Conservation (phyloP, 2,888 invertebrate species). For the Bombylius discolor region DNA sequence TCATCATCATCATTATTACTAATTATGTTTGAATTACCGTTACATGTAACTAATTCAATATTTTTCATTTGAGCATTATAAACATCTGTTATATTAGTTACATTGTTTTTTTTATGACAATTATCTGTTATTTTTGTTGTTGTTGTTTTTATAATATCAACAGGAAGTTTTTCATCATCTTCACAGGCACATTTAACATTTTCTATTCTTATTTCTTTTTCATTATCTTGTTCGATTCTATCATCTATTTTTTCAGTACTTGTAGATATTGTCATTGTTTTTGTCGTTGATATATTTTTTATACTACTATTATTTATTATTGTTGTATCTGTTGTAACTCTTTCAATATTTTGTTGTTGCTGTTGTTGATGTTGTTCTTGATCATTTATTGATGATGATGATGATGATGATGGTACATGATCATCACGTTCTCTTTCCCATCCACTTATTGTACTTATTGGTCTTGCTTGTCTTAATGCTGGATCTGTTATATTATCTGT, state of each 20-base stretch:
- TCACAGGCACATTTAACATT: conserved; percentile 21
- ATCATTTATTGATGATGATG: conserved; percentile 20
- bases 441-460: conserved; percentile 92
- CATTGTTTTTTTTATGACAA: conserved; percentile 22
- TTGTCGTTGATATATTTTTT: conserved; percentile 1
- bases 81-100: conserved; percentile 34
- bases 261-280: conserved; percentile 2
- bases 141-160: conserved; percentile 8
- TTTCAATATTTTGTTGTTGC: conserved; percentile 24
- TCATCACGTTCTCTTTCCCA: conserved; percentile 60
- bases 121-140: conserved; percentile 15
- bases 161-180: conserved; percentile 10
- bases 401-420: conserved; percentile 3
- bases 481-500: conserved; percentile 94
- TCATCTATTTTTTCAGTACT: conserved; percentile 12
- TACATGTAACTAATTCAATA: conserved; percentile 24
- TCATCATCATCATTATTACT: conserved; percentile 3
- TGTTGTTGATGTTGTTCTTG: conserved; percentile 8
- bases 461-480: conserved; percentile 78
- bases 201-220: conserved; percentile 18
- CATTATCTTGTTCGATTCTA: conserved; percentile 18
- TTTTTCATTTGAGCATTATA: conserved; percentile 35
- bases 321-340: conserved; percentile 20
- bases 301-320: conserved; percentile 13
- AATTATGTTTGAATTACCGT: conserved; percentile 18